Evolutionary conservation across 1,140 invertebrate species (phyloP).

Genomic region (Asobara japonica): DNA sequence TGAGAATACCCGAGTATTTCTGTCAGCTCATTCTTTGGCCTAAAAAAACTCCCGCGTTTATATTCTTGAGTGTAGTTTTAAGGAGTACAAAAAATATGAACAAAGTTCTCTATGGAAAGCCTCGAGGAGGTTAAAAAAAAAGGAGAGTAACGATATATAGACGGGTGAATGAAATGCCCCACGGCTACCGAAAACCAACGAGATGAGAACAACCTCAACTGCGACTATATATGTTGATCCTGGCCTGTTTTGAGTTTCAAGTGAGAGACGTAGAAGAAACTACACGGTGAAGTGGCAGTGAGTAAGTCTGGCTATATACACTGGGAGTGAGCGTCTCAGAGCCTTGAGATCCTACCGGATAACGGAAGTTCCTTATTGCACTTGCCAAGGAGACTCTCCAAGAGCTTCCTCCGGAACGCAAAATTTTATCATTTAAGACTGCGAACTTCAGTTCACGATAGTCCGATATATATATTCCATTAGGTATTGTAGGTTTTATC

Average conservation of each 20-base stretch:
- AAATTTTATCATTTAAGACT: conserved; percentile 14
- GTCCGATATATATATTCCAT: background rate
- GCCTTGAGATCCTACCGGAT: conserved; percentile 23
- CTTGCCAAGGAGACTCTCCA: conserved; percentile 7
- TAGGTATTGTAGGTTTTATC: background rate
- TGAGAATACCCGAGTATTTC: background rate
- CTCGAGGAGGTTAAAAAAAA: background rate
- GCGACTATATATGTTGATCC: background rate
- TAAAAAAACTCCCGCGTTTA: background rate
- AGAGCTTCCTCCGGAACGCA: background rate
- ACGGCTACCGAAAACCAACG: conserved; percentile 1
- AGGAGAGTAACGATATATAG: background rate
- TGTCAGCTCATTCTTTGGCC: background rate
- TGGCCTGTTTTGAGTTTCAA: conserved; percentile 10
- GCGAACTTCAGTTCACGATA: background rate
- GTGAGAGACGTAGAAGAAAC: conserved; percentile 5
- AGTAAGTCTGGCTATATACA: background rate
- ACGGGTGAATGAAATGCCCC: background rate
- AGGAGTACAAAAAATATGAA: background rate
- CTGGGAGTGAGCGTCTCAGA: background rate
- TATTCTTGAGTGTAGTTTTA: background rate
- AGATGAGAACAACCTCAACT: conserved; percentile 10
- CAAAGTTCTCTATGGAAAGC: background rate
- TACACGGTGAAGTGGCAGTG: background rate
- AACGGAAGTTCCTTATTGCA: conserved; percentile 30